Evolutionary conservation across 2,113 vertebrate species (phyloP).

Genomic region (Oncorhynchus kisutch): DNA sequence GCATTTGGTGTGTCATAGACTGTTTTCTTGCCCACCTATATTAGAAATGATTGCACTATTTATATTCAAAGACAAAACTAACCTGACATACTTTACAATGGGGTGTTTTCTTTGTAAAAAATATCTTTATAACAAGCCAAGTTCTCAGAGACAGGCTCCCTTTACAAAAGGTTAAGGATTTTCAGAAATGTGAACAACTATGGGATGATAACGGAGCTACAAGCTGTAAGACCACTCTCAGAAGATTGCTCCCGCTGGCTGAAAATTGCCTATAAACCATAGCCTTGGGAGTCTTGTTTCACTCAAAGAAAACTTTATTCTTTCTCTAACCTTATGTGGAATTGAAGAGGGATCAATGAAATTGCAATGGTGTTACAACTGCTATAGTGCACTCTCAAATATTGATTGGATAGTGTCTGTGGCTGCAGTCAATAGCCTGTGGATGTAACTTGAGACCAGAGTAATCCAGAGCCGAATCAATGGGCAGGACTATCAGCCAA

Average conservation of each 20-base stretch:
- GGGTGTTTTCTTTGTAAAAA: no score
- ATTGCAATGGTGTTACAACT: slow-evolving; percentile 44
- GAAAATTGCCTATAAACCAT: slow-evolving; percentile 33
- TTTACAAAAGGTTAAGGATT: neutral
- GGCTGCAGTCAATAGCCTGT: slow-evolving; percentile 64
- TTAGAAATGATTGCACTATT: no score
- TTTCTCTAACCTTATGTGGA: slow-evolving; percentile 61
- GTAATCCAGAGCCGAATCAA: slow-evolving; percentile 17
- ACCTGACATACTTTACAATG: no score
- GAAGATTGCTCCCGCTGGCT: slow-evolving; percentile 13
- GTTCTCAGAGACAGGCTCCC: no score
- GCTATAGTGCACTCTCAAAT: slow-evolving; percentile 41
- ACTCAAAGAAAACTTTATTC: slow-evolving; percentile 34
- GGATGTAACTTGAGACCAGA: slow-evolving; percentile 54
- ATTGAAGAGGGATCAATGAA: slow-evolving; percentile 62
- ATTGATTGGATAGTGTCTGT: slow-evolving; percentile 62
- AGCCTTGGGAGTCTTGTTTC: slow-evolving; percentile 18
- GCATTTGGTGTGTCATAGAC: no score
- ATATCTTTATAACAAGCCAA: no score
- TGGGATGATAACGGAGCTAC: no score
- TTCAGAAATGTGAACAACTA: slow-evolving; percentile 6
- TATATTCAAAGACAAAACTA: no score
- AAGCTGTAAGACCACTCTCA: neutral
- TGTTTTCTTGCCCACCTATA: no score
- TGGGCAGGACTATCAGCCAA: slow-evolving; percentile 40